Conservation (phyloP, 2,888 invertebrate genomes). For the Lochmaea capreae region DNA sequence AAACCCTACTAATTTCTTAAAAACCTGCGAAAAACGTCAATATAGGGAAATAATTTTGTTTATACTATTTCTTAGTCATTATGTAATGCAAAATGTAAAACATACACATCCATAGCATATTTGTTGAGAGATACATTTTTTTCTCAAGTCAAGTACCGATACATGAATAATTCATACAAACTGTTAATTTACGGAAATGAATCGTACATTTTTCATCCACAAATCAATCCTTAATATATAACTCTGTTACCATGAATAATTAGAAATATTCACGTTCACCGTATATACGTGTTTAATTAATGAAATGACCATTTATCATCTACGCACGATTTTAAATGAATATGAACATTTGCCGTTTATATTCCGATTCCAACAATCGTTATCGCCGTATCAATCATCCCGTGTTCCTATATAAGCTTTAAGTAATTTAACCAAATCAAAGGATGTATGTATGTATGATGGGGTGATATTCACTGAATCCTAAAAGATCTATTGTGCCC, state of each 20-base stretch:
- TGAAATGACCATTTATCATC: slow-evolving; percentile 27
- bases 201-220: background rate
- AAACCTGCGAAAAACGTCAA: too few species aligned
- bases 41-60: too few species aligned
- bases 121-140: too few species aligned
- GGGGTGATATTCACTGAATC: too few species aligned
- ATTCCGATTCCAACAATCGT: slow-evolving; percentile 15
- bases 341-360: slow-evolving; percentile 8
- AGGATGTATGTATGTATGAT: too few species aligned
- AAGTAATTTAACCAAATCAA: too few species aligned
- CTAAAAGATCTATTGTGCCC: too few species aligned
- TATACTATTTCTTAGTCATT: too few species aligned
- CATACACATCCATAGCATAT: background rate
- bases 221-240: background rate
- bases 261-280: background rate
- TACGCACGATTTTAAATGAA: slow-evolving; percentile 19
- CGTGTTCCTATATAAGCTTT: slow-evolving; percentile 12
- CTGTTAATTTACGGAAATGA: background rate
- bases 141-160: background rate
- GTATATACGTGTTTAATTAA: slow-evolving; percentile 24
- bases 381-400: slow-evolving; percentile 23
- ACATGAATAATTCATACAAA: background rate
- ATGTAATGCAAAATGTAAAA: too few species aligned
- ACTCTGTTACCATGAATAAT: background rate
- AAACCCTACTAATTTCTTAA: too few species aligned